Base-by-base conservation (phyloP, 2,797 vertebrate species). In the Dallia pectoralis region DNA sequence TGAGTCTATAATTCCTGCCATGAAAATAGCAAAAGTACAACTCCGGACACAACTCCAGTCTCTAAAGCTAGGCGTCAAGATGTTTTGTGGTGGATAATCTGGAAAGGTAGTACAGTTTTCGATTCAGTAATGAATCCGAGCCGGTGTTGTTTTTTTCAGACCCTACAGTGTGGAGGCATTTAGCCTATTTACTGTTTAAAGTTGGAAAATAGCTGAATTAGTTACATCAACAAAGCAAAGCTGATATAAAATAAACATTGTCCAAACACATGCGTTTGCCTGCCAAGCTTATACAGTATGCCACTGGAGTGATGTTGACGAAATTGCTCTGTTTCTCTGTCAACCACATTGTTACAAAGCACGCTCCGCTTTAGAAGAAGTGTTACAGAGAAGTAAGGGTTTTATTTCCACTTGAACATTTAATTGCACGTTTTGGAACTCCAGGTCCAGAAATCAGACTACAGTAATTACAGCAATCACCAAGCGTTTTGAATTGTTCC, bases 341-440 rank as follows among this genome's bases (percentile, higher is more conserved):
- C 53, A 67, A 80, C 81, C 83, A 84, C 81, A 86, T 86, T 83
- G 88, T 89, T 87, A 88, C 81, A 79, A 81, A 84, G 59, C 73
- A 40, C 47, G 67, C 87, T 86, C 87, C 74, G 14, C 88, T 83
- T 85, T 86, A 84, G 85, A 87, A 90, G 40, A 40, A 85, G 87
- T 81, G 30, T 74, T 32, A 75, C 40, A 74, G 74, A 25, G 25
- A 16, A 75, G 83, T 83, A 74, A 66, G 77, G 72, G 82, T 85
- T 80, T 74, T 75, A 77, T 51, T 51, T 62, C 29, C n/a, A 44
- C 29, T 44, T 36, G 32, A 71, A 61, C 19, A 32, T 47, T 72
- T 6, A 48, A 44, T 14, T 44, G 40, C 40, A 44, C 2, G 40
- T 44, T 44, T 44, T 25, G 25, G 33, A 65, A 44, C 61, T 51